Evolutionary conservation across 2,113 vertebrate species (phyloP).

Genomic region (Salvelinus namaycush): DNA sequence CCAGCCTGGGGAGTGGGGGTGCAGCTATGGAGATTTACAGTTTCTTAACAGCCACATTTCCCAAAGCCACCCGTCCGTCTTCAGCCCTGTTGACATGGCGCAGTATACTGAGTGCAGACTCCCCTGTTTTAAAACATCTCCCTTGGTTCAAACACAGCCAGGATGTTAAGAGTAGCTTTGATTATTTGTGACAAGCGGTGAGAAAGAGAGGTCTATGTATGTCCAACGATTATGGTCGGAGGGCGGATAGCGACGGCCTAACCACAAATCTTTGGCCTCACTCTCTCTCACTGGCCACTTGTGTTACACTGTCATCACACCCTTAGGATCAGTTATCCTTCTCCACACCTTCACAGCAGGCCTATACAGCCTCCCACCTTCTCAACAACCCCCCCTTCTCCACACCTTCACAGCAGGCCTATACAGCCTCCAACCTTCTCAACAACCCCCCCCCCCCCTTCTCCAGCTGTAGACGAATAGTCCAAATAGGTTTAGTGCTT

Average conservation of each 20-base stretch:
- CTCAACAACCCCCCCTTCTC: neutral
- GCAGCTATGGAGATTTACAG: slow-evolving; percentile 59
- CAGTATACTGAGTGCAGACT: slow-evolving; percentile 20
- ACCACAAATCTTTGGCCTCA: neutral
- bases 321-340: neutral
- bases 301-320: neutral
- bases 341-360: neutral
- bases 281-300: neutral
- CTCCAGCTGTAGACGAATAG: neutral
- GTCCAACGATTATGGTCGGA: neutral
- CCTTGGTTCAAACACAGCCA: neutral
- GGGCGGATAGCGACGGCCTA: neutral
- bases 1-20: slow-evolving; percentile 33
- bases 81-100: neutral
- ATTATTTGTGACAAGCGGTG: slow-evolving; percentile 15
- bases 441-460: no score
- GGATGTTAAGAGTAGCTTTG: slow-evolving; percentile 14
- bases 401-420: neutral
- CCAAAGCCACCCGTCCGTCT: slow-evolving; percentile 29
- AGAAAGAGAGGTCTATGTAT: neutral
- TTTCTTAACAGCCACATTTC: slow-evolving; percentile 62
- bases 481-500: slow-evolving; percentile 37
- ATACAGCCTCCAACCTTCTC: no score
- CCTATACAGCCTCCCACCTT: no score
- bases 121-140: neutral